Evolutionary conservation across 2,797 vertebrate genomes (phyloP).

Genomic region (Hydrocynus forskahlii): DNA sequence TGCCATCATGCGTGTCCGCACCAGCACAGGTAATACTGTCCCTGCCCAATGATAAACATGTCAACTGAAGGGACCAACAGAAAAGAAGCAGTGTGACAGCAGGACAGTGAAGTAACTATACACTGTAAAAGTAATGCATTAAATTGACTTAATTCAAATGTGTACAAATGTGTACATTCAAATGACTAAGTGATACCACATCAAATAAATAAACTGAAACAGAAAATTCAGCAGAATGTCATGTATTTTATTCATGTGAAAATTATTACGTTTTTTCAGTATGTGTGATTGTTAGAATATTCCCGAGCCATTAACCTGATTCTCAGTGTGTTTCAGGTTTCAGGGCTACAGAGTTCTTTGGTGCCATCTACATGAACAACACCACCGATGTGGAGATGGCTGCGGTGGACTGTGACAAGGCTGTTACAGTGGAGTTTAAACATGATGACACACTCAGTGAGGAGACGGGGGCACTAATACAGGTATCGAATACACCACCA

Average conservation of each 20-base stretch:
- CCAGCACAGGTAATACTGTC: conserved; percentile 88
- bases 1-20: conserved; percentile 93
- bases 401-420: conserved; percentile 91
- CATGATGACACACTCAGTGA: conserved; percentile 93
- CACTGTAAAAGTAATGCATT: background rate
- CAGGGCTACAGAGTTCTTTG: conserved; percentile 94
- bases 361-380: conserved; percentile 93
- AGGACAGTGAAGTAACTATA: background rate
- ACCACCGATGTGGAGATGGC: conserved; percentile 96
- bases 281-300: background rate
- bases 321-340: conserved; percentile 78
- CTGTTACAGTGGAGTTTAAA: conserved; percentile 94
- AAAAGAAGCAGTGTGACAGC: background rate
- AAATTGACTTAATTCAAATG: background rate
- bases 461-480: conserved; percentile 88
- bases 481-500: conserved; percentile 73
- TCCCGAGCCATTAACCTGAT: no score
- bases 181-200: no score
- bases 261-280: background rate
- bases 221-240: no score
- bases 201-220: no score
- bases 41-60: background rate
- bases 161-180: no score
- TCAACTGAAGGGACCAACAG: background rate
- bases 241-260: no score